phyloP scores from a whole-genome alignment of 2,888 invertebrate genomes.

The Syrista parreyssii region DNA sequence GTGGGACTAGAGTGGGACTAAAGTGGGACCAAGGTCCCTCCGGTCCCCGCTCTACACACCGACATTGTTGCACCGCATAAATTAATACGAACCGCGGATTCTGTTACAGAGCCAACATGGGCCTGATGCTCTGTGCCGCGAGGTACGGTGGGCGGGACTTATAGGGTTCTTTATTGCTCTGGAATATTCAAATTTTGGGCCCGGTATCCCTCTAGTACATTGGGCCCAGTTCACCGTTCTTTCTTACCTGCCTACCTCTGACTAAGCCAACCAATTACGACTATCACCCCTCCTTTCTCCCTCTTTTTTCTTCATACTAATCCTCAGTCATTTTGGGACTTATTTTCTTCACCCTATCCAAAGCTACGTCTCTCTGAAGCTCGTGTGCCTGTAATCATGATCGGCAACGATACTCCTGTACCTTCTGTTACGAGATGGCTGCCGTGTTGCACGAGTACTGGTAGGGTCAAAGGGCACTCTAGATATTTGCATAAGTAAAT shows the following conservation, averaged over 20 bases:
- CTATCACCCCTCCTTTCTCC: neutral
- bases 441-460: neutral
- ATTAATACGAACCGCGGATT: constrained; percentile 56
- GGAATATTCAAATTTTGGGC: neutral
- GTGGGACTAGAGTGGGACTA: neutral
- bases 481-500: constrained; percentile 3
- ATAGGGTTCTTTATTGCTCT: constrained; percentile 39
- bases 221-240: neutral
- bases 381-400: neutral
- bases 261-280: neutral
- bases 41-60: constrained; percentile 12
- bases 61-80: constrained; percentile 59
- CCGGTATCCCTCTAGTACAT: neutral
- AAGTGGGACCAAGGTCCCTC: neutral
- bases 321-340: neutral
- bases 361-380: neutral
- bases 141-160: constrained; percentile 22
- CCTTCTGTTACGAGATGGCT: neutral
- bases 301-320: neutral
- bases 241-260: neutral
- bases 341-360: neutral
- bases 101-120: constrained; percentile 44
- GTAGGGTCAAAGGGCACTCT: neutral
- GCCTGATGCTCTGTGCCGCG: constrained; percentile 21
- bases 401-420: neutral